Evolutionary conservation across 37 sponge, comb jelly and placozoan species (phyloP), one percentile per base, ranked within the genome.

Genomic region (Axinella damicornis): DNA sequence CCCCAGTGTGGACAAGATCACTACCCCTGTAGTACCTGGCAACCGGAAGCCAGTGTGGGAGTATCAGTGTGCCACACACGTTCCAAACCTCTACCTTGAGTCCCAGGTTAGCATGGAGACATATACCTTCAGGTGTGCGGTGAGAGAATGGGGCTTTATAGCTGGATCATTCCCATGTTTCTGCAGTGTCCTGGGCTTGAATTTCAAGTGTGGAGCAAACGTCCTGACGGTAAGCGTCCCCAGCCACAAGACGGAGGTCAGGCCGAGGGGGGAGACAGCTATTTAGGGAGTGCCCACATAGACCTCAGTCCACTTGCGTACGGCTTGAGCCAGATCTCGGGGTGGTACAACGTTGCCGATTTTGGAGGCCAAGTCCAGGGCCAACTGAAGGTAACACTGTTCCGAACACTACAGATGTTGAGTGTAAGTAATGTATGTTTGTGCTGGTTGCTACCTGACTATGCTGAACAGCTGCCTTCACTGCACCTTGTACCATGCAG

Each of bases 321-420:
- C 84, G 97, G 97, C 17, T 67, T 97, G 73, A 71, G 78, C 14
- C 78, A 82, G 36, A 36, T 97, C 64, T 64, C 88, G 85, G 97
- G 97, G 5, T 97, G 97, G 97, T 97, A 97, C 79, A 83, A 94
- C 65, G 73, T 94, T 27, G 19, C 53, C 9, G 91, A 95, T 71
- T 81, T 78, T 37, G 69, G 87, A 21, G 93, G 93, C 21, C 79
- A 90, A 53, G 28, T 62, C 27, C 63, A 70, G 22, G 94, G 91
- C 31, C 94, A 94, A 31, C 71, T 94, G 59, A 86, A 89, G 90
- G 94, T 94, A 41, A 2, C n/a, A n/a, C n/a, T n/a, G n/a, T n/a
- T n/a, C n/a, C n/a, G n/a, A n/a, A n/a, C n/a, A n/a, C n/a, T n/a
- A n/a, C n/a, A n/a, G n/a, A 1, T 6, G 27, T 61, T 63, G 41